Conservation (phyloP, 2,113 vertebrate species). For the Atlantisia rogersi region DNA sequence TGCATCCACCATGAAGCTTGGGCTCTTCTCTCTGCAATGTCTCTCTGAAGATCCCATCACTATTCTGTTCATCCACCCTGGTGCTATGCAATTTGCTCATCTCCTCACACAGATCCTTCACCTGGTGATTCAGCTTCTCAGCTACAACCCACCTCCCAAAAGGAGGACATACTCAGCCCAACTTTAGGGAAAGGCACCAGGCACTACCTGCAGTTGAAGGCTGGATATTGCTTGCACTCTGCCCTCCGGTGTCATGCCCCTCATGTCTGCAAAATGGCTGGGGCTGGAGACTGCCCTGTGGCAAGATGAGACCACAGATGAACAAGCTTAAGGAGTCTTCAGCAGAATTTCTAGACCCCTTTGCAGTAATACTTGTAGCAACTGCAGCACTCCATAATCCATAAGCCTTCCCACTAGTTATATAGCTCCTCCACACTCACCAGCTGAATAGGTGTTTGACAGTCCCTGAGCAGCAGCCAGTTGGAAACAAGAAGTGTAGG, state of each 20-base stretch:
- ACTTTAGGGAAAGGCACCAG: background rate
- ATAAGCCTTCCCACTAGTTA: background rate
- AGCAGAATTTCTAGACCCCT: background rate
- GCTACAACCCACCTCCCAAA: background rate
- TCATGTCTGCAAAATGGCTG: background rate
- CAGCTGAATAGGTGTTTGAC: background rate
- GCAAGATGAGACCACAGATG: background rate
- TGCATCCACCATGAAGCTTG: accelerated
- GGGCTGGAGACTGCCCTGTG: background rate
- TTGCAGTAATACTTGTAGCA: background rate
- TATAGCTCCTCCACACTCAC: background rate
- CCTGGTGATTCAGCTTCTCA: background rate
- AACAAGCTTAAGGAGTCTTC: background rate
- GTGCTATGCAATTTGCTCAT: background rate
- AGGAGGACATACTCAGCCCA: background rate
- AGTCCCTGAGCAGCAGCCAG: background rate
- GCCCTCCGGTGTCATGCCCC: background rate
- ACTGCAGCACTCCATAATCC: background rate
- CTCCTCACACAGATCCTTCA: background rate
- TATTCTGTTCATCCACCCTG: background rate
- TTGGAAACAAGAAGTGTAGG: background rate
- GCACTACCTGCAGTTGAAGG: background rate
- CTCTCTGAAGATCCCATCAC: background rate
- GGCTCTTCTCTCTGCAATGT: background rate
- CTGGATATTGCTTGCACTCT: accelerated